These are phyloP conservation scores for Microtus richardsoni DNA, from an alignment of 2,113 vertebrate genomes.

Conservation along the genomic window DNA sequence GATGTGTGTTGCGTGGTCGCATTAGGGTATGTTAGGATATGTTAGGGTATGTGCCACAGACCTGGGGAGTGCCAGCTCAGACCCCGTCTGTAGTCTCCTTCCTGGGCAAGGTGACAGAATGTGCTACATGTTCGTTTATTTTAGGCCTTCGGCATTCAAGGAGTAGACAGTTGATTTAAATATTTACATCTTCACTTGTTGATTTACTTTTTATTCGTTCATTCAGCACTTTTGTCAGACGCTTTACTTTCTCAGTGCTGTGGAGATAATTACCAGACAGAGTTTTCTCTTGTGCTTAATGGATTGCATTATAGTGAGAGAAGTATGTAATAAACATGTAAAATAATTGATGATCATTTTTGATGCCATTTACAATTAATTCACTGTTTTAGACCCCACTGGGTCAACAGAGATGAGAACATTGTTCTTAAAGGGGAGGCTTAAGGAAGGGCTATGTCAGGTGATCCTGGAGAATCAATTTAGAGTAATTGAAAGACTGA, in stretches of 20 bases:
- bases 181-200: conserved; percentile 26
- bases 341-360: conserved; percentile 25
- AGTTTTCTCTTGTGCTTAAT: conserved; percentile 22
- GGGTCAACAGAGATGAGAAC: neutral
- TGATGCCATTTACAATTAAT: conserved; percentile 30
- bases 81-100: conserved; percentile 47
- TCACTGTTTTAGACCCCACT: conserved; percentile 5
- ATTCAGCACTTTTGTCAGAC: conserved; percentile 1
- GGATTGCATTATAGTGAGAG: neutral
- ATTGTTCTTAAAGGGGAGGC: neutral
- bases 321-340: conserved; percentile 20
- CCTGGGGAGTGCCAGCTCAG: too few species aligned
- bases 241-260: conserved; percentile 32
- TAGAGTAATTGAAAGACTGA: neutral
- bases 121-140: conserved; percentile 22
- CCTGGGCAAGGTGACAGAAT: conserved; percentile 37
- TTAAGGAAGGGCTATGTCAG: neutral
- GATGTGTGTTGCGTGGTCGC: conserved; percentile 57
- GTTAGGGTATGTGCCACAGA: too few species aligned
- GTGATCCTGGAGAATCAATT: neutral
- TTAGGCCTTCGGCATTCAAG: conserved; percentile 46
- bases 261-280: neutral
- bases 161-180: conserved; percentile 31
- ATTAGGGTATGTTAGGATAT: too few species aligned
- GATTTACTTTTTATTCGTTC: conserved; percentile 25